phyloP scores from a whole-genome alignment of 2,888 invertebrate genomes.

The Lamellibrachia satsuma region DNA sequence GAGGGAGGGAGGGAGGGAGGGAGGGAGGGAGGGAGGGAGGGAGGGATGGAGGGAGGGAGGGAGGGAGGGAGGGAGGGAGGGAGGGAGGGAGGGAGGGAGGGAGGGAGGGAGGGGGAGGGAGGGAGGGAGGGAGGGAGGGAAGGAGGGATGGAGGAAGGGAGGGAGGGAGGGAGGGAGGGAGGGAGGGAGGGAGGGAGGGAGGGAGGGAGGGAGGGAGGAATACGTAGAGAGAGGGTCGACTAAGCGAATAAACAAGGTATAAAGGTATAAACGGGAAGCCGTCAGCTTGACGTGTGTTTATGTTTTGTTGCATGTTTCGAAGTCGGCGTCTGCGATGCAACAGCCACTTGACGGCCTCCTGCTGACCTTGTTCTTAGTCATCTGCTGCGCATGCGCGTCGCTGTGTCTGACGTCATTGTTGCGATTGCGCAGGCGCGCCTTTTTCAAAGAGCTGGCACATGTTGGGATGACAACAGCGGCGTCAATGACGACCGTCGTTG shows the following conservation, averaged over 20 bases:
- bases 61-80: neutral
- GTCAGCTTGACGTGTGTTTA: neutral
- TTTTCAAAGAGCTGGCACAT: neutral
- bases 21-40: neutral
- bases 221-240: neutral
- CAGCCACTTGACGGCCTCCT: neutral
- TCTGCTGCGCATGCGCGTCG: neutral
- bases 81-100: constrained; percentile 1
- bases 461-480: neutral
- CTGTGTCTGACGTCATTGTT: neutral
- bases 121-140: constrained; percentile 28
- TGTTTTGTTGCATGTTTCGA: neutral
- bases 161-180: constrained; percentile 26
- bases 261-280: neutral
- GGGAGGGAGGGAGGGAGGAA: neutral
- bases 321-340: neutral
- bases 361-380: neutral
- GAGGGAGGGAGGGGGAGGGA: constrained; percentile 17
- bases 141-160: constrained; percentile 29
- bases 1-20: neutral
- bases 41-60: neutral
- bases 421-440: neutral
- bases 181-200: constrained; percentile 25
- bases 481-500: neutral
- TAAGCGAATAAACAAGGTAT: neutral